Evolutionary conservation across 2,113 vertebrate species (phyloP).

Genomic region (Neoarius graeffei): DNA sequence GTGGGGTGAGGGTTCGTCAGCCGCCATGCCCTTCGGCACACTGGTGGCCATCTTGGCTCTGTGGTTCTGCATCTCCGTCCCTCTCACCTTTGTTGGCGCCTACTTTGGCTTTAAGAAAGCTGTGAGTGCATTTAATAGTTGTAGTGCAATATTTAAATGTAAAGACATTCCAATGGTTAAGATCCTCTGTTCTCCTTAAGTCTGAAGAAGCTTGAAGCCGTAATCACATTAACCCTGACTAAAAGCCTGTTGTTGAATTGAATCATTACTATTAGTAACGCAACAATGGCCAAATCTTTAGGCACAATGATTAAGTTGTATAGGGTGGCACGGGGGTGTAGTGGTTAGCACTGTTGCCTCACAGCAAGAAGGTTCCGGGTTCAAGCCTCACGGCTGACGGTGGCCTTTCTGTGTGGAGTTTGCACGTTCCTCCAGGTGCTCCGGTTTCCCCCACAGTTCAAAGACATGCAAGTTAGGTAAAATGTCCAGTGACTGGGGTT

Average conservation of each 20-base stretch:
- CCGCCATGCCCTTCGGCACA: constrained; percentile 90
- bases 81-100: constrained; percentile 88
- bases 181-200: not conserved
- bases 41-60: constrained; percentile 90
- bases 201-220: not conserved
- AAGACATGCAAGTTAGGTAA: no score
- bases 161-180: not conserved
- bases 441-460: no score
- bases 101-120: constrained; percentile 93
- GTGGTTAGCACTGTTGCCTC: no score
- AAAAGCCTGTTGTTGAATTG: not conserved
- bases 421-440: no score
- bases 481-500: no score
- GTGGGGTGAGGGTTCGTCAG: constrained; percentile 92
- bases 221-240: no score
- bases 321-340: no score
- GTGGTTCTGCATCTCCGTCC: constrained; percentile 95
- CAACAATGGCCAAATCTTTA: not conserved
- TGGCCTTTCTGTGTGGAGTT: no score
- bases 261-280: not conserved
- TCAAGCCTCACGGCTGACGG: no score
- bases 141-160: not conserved
- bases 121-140: constrained; percentile 68
- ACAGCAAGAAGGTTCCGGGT: no score
- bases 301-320: not conserved